Base-by-base conservation (phyloP, 2,113 vertebrate genomes). In the Lepisosteus osseus region DNA sequence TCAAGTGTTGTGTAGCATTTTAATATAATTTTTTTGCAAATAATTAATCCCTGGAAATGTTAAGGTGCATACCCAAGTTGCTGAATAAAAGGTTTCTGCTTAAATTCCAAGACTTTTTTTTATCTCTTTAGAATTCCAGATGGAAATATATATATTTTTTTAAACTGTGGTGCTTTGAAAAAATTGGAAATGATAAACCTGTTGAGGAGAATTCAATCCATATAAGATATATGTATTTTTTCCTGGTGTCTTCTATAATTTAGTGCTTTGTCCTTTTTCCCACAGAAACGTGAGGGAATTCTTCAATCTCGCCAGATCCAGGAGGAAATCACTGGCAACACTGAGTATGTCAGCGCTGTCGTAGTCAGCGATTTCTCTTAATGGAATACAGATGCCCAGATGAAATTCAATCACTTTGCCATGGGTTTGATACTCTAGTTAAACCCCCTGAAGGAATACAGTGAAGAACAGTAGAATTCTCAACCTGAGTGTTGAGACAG, bases 291-390 rank as follows among this genome's bases (percentile, higher is more conserved):
- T 86, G 97, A 98, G 87, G 97, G 96, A 82, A 96, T 98, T 87
- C 94, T 99, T 65, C 97, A 99, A 85, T 97, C 97, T 70, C 92
- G 95, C 80, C 97, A 99, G 83, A 93, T 99, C 82, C 96, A 97
- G 80, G 97, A 99, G 89, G 96, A 99, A 90, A 98, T 99, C 91
- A 99, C 97, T 72, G 95, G 96, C 80, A 97, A 99, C 90, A 99
- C 96, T 45, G 97, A 98, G 97, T 99, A 91, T 90, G 97, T 94
- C 82, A 91, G 86, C 83, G 79, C 76, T 81, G 67, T 75, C 72
- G 76, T 77, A 82, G 80, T 85, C 87, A 88, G 71, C 78, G 72
- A 74, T 51, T 73, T 80, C 83, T 82, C 76, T 29, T 91, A 92
- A 90, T 88, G 83, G 86, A 87, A 84, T 80, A 79, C 90, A 89